Evolutionary conservation across 2,888 invertebrate species (phyloP).

Genomic region (Synergus laeviventris): DNA sequence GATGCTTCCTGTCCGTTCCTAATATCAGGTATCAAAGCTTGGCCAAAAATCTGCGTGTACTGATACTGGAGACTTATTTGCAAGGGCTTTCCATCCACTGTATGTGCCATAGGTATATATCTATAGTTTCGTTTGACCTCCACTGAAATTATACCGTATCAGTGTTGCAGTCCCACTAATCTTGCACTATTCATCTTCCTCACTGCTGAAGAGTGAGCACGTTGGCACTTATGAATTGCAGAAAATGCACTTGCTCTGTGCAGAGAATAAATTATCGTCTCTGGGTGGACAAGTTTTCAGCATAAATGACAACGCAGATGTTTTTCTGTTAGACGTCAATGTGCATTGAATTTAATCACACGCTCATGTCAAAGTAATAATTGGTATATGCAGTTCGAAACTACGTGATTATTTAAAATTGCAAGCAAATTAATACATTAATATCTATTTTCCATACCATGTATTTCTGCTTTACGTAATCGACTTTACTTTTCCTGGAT

Average conservation of each 20-base stretch:
- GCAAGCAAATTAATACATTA: neutral
- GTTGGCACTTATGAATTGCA: neutral
- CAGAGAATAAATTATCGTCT: neutral
- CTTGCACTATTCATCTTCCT: conserved; percentile 10
- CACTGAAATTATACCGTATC: conserved; percentile 13
- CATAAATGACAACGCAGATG: too few relatives aligned
- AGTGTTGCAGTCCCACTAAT: conserved; percentile 11
- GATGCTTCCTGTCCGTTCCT: conserved; percentile 8
- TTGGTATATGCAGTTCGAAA: neutral
- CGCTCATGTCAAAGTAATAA: neutral
- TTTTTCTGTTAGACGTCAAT: neutral
- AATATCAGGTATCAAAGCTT: conserved; percentile 26
- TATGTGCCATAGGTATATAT: neutral
- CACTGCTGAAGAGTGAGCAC: neutral
- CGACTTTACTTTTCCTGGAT: too few relatives aligned
- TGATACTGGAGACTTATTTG: conserved; percentile 17
- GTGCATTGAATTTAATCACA: neutral
- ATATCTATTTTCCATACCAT: neutral
- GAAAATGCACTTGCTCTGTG: conserved; percentile 1
- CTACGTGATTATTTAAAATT: neutral
- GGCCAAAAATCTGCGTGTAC: neutral
- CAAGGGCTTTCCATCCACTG: neutral
- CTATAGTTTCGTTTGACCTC: neutral
- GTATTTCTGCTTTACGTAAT: neutral
- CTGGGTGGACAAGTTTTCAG: neutral